Percentiles rank a stretch among this genome's conserved stretches.
Evolutionary conservation across 2,797 vertebrate species (phyloP).

Genomic region (Percopsis omiscomaycus): DNA sequence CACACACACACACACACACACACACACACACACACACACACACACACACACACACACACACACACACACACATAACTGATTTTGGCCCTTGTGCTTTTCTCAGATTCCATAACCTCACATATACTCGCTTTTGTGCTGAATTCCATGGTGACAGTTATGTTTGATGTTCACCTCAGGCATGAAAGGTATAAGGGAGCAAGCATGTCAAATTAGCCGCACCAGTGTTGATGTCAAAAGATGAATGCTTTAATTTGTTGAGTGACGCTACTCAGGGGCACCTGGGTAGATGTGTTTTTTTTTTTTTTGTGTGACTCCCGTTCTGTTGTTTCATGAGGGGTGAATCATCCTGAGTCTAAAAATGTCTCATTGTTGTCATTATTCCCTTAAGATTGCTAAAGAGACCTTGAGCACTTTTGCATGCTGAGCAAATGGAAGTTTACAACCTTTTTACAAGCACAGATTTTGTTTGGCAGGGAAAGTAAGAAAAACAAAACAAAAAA

Average conservation of each 20-base stretch:
- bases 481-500: not conserved
- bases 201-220: conserved; percentile 29
- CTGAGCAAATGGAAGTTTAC: conserved; percentile 16
- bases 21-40: not conserved
- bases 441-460: conserved; percentile 25
- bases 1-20: not conserved
- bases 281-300: conserved; percentile 31
- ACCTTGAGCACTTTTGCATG: conserved; percentile 8
- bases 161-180: conserved; percentile 49
- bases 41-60: conserved; percentile 6
- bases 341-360: conserved; percentile 46
- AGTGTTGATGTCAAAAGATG: conserved; percentile 35
- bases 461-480: conserved; percentile 5
- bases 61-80: not conserved
- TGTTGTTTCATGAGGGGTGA: conserved; percentile 44
- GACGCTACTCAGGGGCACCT: conserved; percentile 34
- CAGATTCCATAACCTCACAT: conserved; percentile 46
- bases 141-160: conserved; percentile 50
- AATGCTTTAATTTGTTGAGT: conserved; percentile 30
- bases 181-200: conserved; percentile 30
- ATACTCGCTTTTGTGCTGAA: conserved; percentile 37
- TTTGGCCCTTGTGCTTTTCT: conserved; percentile 10
- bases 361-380: conserved; percentile 41
- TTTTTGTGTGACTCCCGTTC: conserved; percentile 32
- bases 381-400: conserved; percentile 26